A percentile compares a stretch with the other conserved stretches of the same genome.
Evolutionary conservation across 2,797 vertebrate species (phyloP).

Genomic region (Silurus aristotelis): DNA sequence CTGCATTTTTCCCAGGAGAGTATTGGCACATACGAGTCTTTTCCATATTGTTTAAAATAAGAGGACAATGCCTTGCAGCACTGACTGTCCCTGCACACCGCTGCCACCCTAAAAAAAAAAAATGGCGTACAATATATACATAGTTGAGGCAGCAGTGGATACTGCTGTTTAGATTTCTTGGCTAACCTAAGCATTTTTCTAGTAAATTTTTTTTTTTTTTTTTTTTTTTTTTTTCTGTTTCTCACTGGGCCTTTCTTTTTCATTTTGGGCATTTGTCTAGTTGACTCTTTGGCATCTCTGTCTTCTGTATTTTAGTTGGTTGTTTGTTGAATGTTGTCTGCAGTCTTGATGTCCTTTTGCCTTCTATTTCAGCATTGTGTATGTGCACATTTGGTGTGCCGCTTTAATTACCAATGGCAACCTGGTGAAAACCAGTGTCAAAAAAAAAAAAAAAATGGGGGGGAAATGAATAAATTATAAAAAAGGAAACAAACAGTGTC

Average conservation of each 20-base stretch:
- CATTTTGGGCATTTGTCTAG: background rate
- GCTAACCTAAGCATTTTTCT: background rate
- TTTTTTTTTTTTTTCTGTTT: background rate
- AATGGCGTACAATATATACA: too few species aligned
- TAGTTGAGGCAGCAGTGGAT: background rate
- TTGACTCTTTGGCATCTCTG: background rate
- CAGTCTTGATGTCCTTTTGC: background rate
- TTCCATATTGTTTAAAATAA: constrained; percentile 17
- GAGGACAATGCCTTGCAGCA: constrained; percentile 37
- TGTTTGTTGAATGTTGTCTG: background rate
- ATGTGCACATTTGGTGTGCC: background rate
- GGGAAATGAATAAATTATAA: background rate
- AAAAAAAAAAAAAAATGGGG: background rate
- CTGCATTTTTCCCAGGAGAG: constrained; percentile 7
- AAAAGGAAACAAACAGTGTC: background rate
- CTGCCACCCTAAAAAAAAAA: too few species aligned
- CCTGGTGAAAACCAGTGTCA: background rate
- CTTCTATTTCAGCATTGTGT: background rate
- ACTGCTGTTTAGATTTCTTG: background rate
- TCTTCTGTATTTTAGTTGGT: background rate
- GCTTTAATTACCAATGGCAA: background rate
- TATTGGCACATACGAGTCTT: constrained; percentile 1
- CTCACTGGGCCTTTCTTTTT: background rate
- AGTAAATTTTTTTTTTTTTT: background rate
- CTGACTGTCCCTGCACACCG: background rate